Conservation (phyloP, 2,797 vertebrate genomes). For the Scarus forsteni region DNA sequence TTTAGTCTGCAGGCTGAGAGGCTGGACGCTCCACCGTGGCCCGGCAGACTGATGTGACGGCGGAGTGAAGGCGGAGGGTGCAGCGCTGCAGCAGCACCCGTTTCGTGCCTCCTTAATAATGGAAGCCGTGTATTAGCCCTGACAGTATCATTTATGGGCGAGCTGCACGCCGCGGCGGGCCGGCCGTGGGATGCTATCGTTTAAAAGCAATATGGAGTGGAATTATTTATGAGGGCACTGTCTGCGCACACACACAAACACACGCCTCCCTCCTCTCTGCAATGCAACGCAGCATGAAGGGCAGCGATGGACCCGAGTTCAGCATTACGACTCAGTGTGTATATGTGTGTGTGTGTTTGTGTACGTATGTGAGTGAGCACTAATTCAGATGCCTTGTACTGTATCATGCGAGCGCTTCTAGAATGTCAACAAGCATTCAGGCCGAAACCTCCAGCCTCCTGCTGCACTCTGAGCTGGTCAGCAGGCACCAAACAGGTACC, state of each 20-base stretch:
- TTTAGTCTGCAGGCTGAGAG: slow-evolving; percentile 22
- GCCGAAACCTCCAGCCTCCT: slow-evolving; percentile 4
- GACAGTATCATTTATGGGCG: slow-evolving; percentile 80
- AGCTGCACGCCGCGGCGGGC: slow-evolving; percentile 53
- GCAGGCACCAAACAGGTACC: slow-evolving; percentile 24
- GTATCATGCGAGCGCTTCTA: slow-evolving; percentile 23
- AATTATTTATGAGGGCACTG: slow-evolving; percentile 78
- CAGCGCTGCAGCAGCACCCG: slow-evolving; percentile 38
- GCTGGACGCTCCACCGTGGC: background rate
- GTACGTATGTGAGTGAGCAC: slow-evolving; percentile 14
- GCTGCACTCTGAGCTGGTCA: slow-evolving; percentile 20
- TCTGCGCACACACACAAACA: slow-evolving; percentile 19
- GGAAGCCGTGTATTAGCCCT: slow-evolving; percentile 68
- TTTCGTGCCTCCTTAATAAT: slow-evolving; percentile 72
- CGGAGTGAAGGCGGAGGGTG: slow-evolving; percentile 12
- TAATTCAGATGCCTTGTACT: slow-evolving; percentile 37
- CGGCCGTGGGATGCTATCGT: slow-evolving; percentile 76
- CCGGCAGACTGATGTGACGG: background rate
- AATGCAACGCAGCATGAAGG: slow-evolving; percentile 64
- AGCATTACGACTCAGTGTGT: slow-evolving; percentile 26
- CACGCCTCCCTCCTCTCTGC: slow-evolving; percentile 33
- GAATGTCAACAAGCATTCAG: slow-evolving; percentile 41
- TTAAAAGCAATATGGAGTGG: slow-evolving; percentile 80
- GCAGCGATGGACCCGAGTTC: slow-evolving; percentile 57
- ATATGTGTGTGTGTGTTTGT: slow-evolving; percentile 31